phyloP scores from a whole-genome alignment of 2,113 vertebrate species.

The Corvus cornix region DNA sequence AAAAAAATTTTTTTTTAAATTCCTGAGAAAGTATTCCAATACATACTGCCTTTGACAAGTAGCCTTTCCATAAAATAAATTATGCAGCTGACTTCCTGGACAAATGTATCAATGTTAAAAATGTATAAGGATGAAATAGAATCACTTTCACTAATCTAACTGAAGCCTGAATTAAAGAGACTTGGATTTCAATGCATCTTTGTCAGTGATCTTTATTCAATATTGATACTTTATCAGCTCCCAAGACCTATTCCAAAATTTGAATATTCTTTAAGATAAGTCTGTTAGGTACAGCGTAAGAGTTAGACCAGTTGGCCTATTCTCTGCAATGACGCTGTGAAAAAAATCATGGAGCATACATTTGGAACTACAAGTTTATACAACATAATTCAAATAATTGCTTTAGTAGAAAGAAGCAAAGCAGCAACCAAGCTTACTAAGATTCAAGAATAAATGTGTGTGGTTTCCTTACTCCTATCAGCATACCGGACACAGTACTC shows the following conservation, averaged over 20 bases:
- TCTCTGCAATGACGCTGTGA: not conserved
- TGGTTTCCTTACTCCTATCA: not conserved
- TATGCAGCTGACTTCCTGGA: not conserved
- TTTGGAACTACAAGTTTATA: not conserved
- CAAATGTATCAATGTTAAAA: slow-evolving; percentile 41
- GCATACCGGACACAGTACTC: rapidly evolving
- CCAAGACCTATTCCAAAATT: not conserved
- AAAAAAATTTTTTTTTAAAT: not conserved
- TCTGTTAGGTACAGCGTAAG: not conserved
- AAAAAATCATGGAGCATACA: not conserved
- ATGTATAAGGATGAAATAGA: slow-evolving; percentile 5
- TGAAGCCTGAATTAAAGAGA: not conserved
- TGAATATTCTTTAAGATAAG: not conserved
- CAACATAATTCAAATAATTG: not conserved
- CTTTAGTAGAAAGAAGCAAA: not conserved
- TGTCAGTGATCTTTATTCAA: slow-evolving; percentile 16
- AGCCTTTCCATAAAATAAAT: slow-evolving; percentile 5
- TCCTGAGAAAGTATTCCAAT: not conserved
- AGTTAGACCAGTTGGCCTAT: not conserved
- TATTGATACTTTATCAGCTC: not conserved
- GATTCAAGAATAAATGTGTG: not conserved
- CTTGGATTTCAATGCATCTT: slow-evolving; percentile 31
- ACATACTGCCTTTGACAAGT: not conserved
- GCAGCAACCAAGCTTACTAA: not conserved
- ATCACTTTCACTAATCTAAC: not conserved